phyloP scores from a whole-genome alignment of 2,797 vertebrate genomes.

The Rhadinocentrus ornatus region DNA sequence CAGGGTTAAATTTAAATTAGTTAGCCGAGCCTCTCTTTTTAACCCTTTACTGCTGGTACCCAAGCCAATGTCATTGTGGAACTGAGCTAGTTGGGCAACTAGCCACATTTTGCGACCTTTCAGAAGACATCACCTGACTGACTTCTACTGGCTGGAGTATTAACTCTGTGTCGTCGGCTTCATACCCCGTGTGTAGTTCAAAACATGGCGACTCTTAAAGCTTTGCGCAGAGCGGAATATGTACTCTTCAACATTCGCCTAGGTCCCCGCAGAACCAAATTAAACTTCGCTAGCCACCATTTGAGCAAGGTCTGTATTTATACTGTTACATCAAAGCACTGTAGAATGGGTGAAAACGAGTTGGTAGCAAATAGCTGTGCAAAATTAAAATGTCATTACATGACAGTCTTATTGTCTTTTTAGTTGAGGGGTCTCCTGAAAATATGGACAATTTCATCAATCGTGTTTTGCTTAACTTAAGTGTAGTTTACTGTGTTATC shows the following conservation, averaged over 20 bases:
- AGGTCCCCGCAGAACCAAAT: conserved; percentile 56
- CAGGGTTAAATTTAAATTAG: conserved; percentile 71
- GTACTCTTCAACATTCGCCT: conserved; percentile 65
- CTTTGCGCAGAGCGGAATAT: conserved; percentile 74
- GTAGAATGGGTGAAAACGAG: background rate
- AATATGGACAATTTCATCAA: no score
- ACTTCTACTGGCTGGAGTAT: background rate
- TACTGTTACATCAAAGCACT: background rate
- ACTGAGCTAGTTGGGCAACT: conserved; percentile 7
- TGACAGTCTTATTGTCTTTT: background rate
- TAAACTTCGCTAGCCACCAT: conserved; percentile 45
- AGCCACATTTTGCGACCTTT: background rate
- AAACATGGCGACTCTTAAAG: conserved; percentile 82
- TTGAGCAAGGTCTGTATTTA: conserved; percentile 79
- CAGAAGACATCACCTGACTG: conserved; percentile 9
- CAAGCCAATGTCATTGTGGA: conserved; percentile 40
- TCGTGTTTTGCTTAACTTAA: background rate
- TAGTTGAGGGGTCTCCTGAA: no score
- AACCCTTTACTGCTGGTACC: conserved; percentile 3
- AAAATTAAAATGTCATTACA: conserved; percentile 7
- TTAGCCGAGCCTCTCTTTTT: conserved; percentile 54
- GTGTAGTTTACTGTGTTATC: background rate
- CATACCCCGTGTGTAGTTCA: conserved; percentile 12
- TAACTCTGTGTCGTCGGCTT: conserved; percentile 24
- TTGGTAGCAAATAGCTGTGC: background rate